Evolutionary conservation across 1,140 invertebrate genomes (phyloP).

Genomic region (Limonius californicus): DNA sequence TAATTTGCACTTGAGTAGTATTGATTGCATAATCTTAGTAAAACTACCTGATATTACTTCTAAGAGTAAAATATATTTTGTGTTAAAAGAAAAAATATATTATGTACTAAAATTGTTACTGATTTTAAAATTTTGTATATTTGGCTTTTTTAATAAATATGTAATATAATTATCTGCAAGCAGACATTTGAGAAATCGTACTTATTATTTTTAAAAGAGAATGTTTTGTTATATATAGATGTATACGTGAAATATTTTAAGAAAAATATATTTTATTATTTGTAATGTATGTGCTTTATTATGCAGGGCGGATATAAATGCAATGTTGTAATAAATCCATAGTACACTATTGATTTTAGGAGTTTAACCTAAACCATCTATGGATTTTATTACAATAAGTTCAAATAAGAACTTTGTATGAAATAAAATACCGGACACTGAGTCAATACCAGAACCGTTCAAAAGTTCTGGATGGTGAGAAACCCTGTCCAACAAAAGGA

Average conservation of each 20-base stretch:
- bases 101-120: neutral
- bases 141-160: neutral
- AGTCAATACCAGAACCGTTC: no score
- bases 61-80: neutral
- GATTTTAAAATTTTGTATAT: slow-evolving; percentile 3
- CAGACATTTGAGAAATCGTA: neutral
- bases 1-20: neutral
- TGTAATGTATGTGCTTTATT: neutral
- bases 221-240: neutral
- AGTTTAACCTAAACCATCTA: no score
- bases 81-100: neutral
- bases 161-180: neutral
- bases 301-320: no score
- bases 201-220: neutral
- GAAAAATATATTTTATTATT: neutral
- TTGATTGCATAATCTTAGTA: neutral
- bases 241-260: neutral
- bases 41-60: slow-evolving; percentile 14
- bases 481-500: no score
- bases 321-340: no score
- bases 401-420: no score
- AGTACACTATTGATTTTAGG: no score
- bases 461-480: no score
- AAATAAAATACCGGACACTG: no score
- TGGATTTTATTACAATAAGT: no score